Evolutionary conservation across 2,888 invertebrate genomes (phyloP), one percentile per base, ranked within the genome.

Genomic region (Lasioglossum morio): DNA sequence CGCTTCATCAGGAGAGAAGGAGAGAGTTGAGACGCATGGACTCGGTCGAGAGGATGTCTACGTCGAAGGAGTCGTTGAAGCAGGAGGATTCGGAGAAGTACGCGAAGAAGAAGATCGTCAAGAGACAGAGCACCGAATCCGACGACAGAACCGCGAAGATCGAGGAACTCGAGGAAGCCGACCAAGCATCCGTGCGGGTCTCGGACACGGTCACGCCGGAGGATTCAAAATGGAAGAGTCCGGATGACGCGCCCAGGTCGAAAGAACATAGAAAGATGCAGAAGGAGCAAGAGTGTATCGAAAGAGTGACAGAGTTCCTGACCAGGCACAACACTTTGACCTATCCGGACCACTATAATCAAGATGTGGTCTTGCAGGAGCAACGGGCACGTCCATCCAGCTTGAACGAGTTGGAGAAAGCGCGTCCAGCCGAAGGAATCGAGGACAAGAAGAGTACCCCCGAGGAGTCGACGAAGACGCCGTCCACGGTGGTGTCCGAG

Each of bases 271-370:
- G 91, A 63, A 93, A 90, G 74, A 85, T 85, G n/a, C 70, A 90
- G 63, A 87, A 81, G 40, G 89, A 97, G 96, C 91, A 92, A 8
- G 90, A 91, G 63, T 92, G 92, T 69, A 92, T 92, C 74, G 93
- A 92, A 48, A 90, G 91, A 40, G 90, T 91, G 46, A 93, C 86
- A 34, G 92, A 93, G 79, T 91, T 87, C 79, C 80, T 92, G 70
- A 86, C 84, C 34, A 93, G 88, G 75, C 92, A 92, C 83, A 84
- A 91, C 37, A 73, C 72, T 10, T 34, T 90, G 37, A 72, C 72
- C 19, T 91, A 88, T 23, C 14, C 88, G 10, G 72, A 73, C 1
- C 23, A 7, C 43, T 27, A 43, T 0, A 23, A 16, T 30, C 34
- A 73, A 30, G 48, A 30, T 4, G 14, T 84, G 77, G 14, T 46